Percentiles rank a stretch among this genome's conserved stretches.
These are phyloP conservation scores for Corythornis madagascariensis DNA, from an alignment of 2,113 vertebrate genomes.

Conservation along the genomic window DNA sequence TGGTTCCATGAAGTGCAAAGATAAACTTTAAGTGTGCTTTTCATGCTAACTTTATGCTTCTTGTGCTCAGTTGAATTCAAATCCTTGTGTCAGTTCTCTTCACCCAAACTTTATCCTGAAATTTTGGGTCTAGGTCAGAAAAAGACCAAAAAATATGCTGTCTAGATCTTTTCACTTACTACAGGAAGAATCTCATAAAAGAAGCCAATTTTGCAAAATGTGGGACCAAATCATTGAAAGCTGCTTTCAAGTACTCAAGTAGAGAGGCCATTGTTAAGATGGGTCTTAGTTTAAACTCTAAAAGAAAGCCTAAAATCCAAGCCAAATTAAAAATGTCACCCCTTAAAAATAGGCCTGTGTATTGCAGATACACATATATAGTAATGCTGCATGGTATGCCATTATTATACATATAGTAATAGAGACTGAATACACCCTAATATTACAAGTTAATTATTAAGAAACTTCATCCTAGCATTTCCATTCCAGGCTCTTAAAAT, in stretches of 20 bases:
- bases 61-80: neutral
- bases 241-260: neutral
- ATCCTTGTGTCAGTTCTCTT: neutral
- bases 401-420: neutral
- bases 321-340: neutral
- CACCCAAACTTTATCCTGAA: neutral
- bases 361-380: neutral
- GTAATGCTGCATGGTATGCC: neutral
- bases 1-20: neutral
- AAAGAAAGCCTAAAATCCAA: constrained; percentile 8
- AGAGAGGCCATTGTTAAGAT: neutral
- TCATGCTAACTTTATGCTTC: neutral
- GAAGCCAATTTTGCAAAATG: neutral
- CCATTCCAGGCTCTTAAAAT: neutral
- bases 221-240: neutral
- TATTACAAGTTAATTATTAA: neutral
- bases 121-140: neutral
- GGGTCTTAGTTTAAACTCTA: neutral
- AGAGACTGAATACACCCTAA: neutral
- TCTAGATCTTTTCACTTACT: neutral
- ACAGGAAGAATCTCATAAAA: neutral
- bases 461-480: neutral
- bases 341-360: neutral
- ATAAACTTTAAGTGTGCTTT: neutral
- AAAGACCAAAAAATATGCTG: neutral